Evolutionary conservation across 2,113 vertebrate genomes (phyloP).

Genomic region (Catharus minimus): DNA sequence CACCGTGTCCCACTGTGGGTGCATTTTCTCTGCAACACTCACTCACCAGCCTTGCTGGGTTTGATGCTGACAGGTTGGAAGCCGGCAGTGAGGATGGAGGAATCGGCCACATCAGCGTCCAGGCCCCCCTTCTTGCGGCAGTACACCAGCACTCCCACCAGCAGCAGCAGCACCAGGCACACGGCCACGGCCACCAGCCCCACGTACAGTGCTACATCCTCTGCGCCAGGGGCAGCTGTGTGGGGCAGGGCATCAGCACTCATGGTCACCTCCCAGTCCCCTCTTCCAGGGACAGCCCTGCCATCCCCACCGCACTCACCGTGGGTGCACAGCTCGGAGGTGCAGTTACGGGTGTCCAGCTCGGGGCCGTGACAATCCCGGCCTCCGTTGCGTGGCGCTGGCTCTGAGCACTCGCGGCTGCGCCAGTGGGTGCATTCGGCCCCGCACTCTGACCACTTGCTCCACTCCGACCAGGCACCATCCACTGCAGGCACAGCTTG

Average conservation of each 20-base stretch:
- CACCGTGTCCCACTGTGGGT: rapidly evolving
- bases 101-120: constrained; percentile 94
- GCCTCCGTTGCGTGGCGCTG: constrained; percentile 90
- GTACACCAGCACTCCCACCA: constrained; percentile 90
- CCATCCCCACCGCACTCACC: constrained; percentile 76
- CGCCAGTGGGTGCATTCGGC: constrained; percentile 94
- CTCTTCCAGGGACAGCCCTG: background rate
- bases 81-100: constrained; percentile 96
- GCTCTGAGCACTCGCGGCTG: constrained; percentile 93
- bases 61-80: constrained; percentile 99
- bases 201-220: constrained; percentile 93
- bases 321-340: constrained; percentile 91
- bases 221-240: constrained; percentile 80
- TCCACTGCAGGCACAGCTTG: constrained; percentile 78
- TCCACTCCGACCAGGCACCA: constrained; percentile 94
- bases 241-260: background rate
- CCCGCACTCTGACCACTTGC: constrained; percentile 93
- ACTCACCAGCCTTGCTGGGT: constrained; percentile 93
- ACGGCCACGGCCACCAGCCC: constrained; percentile 92
- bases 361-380: constrained; percentile 89
- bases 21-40: background rate
- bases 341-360: constrained; percentile 94
- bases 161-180: constrained; percentile 90
- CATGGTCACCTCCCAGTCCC: rapidly evolving
- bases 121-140: constrained; percentile 93